Percentiles rank a stretch among this genome's conserved stretches.
Conservation (phyloP, 2,888 invertebrate genomes). For the Ectropis crepuscularia region DNA sequence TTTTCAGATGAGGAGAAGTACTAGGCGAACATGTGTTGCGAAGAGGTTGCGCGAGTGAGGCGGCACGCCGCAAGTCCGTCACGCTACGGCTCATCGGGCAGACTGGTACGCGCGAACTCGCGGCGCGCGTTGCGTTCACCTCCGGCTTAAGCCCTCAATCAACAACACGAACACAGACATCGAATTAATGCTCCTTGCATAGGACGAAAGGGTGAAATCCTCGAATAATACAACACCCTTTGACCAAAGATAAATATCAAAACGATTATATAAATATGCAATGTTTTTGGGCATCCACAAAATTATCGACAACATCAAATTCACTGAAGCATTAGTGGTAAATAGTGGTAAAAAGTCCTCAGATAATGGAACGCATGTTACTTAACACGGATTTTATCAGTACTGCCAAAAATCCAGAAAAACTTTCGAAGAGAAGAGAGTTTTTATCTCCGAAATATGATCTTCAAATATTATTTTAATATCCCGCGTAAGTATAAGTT, state of each 20-base stretch:
- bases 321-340: no score
- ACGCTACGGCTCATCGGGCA: conserved; percentile 82
- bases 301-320: no score
- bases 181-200: conserved; percentile 38
- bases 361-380: no score
- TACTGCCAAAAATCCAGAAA: no score
- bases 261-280: no score
- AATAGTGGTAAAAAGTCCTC: no score
- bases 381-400: no score
- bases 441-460: no score
- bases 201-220: conserved; percentile 23
- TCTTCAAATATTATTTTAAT: no score
- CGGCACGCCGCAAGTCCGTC: conserved; percentile 74
- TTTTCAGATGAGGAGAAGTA: conserved; percentile 48
- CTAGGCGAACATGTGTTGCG: conserved; percentile 57
- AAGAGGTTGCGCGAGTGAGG: conserved; percentile 62
- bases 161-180: conserved; percentile 45
- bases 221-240: not conserved
- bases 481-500: not conserved
- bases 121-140: conserved; percentile 57
- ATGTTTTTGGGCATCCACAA: no score
- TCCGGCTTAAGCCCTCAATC: conserved; percentile 69
- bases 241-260: not conserved
- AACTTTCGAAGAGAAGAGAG: no score
- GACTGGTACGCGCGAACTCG: conserved; percentile 67